A percentile compares a stretch with the other conserved stretches of the same genome.
These are phyloP conservation scores for Trichogramma pretiosum DNA, from an alignment of 1,140 invertebrate species.

Conservation along the genomic window DNA sequence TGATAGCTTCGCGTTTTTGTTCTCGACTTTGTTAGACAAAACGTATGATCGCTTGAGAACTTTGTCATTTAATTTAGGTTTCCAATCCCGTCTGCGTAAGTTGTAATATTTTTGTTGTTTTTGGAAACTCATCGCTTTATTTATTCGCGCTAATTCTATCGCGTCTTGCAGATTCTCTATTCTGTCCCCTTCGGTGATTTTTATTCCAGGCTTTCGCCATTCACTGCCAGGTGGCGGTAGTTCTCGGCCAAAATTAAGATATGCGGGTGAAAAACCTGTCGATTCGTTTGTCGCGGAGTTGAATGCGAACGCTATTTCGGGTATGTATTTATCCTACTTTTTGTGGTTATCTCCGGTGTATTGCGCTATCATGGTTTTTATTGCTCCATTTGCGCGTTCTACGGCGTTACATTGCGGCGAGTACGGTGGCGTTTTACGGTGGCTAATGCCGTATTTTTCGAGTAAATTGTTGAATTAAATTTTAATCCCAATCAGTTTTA, in stretches of 20 bases:
- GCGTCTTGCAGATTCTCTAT: not conserved
- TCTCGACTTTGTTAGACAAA: not conserved
- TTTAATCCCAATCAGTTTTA: no score
- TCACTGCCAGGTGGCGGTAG: not conserved
- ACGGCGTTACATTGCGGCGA: constrained; percentile 26
- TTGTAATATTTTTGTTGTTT: not conserved
- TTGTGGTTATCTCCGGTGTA: constrained; percentile 30
- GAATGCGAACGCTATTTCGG: constrained; percentile 35
- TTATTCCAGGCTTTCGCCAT: not conserved
- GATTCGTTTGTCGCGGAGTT: constrained; percentile 34
- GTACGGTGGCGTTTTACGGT: constrained; percentile 20
- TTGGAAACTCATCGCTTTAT: not conserved
- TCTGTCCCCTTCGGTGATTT: not conserved
- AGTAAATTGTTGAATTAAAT: constrained; percentile 6
- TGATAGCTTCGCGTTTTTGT: not conserved
- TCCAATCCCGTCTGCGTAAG: not conserved
- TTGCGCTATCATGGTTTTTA: constrained; percentile 29
- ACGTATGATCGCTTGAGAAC: not conserved
- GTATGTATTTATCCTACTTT: constrained; percentile 31
- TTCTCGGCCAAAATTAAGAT: constrained; percentile 30
- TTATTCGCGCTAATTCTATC: not conserved
- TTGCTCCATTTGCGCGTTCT: constrained; percentile 21
- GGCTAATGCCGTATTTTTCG: constrained; percentile 1
- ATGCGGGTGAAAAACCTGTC: constrained; percentile 38
- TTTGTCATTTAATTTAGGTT: not conserved